These are phyloP conservation scores for Macroglossus sobrinus DNA, from an alignment of 2,113 vertebrate species.

Conservation along the genomic window DNA sequence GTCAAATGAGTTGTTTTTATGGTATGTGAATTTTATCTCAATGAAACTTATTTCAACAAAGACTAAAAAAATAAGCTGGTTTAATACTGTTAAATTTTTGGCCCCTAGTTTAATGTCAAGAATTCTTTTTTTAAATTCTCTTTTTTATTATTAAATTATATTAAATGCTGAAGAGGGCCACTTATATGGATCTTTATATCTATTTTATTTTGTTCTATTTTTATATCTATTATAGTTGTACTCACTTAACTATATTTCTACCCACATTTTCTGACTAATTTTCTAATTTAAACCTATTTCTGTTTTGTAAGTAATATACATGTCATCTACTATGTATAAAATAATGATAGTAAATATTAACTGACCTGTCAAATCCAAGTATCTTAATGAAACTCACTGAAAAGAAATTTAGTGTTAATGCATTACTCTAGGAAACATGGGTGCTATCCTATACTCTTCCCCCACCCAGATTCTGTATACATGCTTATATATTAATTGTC, in stretches of 20 bases:
- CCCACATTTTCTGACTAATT: not conserved
- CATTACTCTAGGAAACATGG: not conserved
- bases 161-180: not conserved
- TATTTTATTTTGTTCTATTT: not conserved
- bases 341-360: not conserved
- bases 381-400: not conserved
- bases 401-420: not conserved
- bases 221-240: not conserved
- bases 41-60: not conserved
- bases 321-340: not conserved
- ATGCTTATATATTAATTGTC: not conserved
- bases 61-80: not conserved
- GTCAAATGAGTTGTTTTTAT: not conserved
- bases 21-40: not conserved
- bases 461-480: not conserved
- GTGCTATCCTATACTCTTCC: not conserved
- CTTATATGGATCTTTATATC: not conserved
- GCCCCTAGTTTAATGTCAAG: not conserved
- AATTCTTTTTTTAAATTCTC: not conserved
- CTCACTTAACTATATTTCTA: not conserved
- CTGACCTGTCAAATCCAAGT: not conserved
- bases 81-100: not conserved
- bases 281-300: not conserved
- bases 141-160: not conserved
- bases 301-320: not conserved